Evolutionary conservation across 2,888 invertebrate genomes (phyloP), one percentile per base, ranked within the genome.

Genomic region (Hypomecis atomaria): DNA sequence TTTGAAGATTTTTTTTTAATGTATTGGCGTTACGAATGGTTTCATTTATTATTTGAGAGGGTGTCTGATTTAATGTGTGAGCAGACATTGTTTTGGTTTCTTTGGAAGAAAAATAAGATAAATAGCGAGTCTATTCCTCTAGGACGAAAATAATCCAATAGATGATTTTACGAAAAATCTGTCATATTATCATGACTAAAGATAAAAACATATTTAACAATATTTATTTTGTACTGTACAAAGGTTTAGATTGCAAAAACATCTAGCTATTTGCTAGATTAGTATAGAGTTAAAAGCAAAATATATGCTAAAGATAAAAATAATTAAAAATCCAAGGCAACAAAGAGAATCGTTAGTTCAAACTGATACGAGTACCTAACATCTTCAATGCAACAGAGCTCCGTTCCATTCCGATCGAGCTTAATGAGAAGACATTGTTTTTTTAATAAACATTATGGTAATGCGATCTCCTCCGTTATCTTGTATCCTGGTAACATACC

Each of bases 391-490:
- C 9, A 7, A 34, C 37, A 48, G 13, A 43, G 52, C 45, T 44
- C 47, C 59, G 10, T 57, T 65, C 52, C 43, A 44, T 50, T 66
- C 60, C 69, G 69, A 71, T 69, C 53, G 54, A 62, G 55, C 69
- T 67, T 79, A 75, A 81, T 78, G 75, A 76, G 72, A 71, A 48
- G 62, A 59, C 64, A 72, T 78, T 78, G 71, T 73, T 74, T 76
- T 80, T 81, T 79, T 76, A 79, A 81, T 81, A 80, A 77, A 76
- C 75, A 78, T 81, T 79, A 83, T 81, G 82, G 70, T 77, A 80
- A 83, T 80, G 67, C 57, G 52, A 66, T 62, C 72, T 71, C 59
- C 40, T 67, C 64, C 62, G 47, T 61, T 48, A 56, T 33, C 70
- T 68, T 68, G 66, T 64, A 65, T 69, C 65, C 61, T 60, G 59